Evolutionary conservation across 2,113 vertebrate genomes (phyloP).

Genomic region (Morone chrysops): DNA sequence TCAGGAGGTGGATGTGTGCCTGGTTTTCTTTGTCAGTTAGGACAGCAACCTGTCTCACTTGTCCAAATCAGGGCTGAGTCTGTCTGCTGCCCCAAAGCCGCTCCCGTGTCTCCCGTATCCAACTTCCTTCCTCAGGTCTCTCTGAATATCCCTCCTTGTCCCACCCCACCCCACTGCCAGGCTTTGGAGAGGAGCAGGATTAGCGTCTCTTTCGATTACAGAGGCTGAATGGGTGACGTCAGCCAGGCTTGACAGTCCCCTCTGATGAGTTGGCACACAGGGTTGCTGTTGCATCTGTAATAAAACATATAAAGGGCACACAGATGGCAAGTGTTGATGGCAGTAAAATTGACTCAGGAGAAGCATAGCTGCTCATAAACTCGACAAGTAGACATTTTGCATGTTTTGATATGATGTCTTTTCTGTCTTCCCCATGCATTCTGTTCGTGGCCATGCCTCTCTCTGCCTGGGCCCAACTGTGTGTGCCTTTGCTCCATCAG

Average conservation of each 20-base stretch:
- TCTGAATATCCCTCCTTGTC: conserved; percentile 53
- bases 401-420: neutral
- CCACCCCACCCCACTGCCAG: conserved; percentile 59
- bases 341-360: neutral
- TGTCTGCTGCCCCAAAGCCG: conserved; percentile 22
- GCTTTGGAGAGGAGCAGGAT: conserved; percentile 84
- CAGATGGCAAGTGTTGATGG: conserved; percentile 10
- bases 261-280: conserved; percentile 69
- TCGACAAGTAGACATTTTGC: conserved; percentile 1
- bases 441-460: neutral
- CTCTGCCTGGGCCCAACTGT: conserved; percentile 12
- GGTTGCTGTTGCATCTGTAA: conserved; percentile 55
- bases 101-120: conserved; percentile 27
- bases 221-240: conserved; percentile 79
- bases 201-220: conserved; percentile 86
- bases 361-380: neutral
- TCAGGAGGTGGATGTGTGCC: conserved; percentile 11
- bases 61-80: conserved; percentile 18
- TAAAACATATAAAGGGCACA: conserved; percentile 40
- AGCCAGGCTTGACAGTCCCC: conserved; percentile 66
- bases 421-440: neutral
- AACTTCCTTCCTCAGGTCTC: conserved; percentile 63
- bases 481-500: conserved; percentile 49
- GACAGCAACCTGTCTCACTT: conserved; percentile 23
- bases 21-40: conserved; percentile 13